Evolutionary conservation across 2,797 vertebrate genomes (phyloP).

Genomic region (Danio jaintianensis): DNA sequence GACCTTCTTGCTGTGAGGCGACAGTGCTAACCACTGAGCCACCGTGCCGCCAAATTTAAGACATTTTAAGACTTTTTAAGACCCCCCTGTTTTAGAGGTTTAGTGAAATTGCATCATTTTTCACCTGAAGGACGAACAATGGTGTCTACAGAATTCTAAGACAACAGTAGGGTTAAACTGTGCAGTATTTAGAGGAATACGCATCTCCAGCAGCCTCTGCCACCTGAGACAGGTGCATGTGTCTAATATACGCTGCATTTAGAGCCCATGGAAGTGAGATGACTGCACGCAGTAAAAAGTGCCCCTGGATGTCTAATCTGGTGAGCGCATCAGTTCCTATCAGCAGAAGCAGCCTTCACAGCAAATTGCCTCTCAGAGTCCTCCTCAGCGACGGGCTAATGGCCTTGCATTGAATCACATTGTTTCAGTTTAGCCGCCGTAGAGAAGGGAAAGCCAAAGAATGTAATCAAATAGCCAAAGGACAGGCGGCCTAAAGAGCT

Average conservation of each 20-base stretch:
- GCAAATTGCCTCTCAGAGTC: constrained; percentile 68
- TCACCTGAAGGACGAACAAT: too few species aligned
- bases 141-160: too few species aligned
- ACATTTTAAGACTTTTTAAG: too few species aligned
- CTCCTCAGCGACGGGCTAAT: constrained; percentile 58
- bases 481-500: constrained; percentile 56
- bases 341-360: constrained; percentile 70
- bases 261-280: constrained; percentile 14
- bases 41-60: too few species aligned
- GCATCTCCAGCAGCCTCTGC: background rate
- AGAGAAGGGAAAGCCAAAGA: constrained; percentile 54
- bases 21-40: too few species aligned
- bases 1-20: too few species aligned
- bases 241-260: constrained; percentile 18
- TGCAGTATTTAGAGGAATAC: background rate
- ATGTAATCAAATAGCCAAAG: constrained; percentile 60
- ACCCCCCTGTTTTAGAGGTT: too few species aligned
- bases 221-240: constrained; percentile 11
- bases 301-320: constrained; percentile 60
- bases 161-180: too few species aligned
- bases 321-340: constrained; percentile 63
- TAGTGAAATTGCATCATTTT: too few species aligned
- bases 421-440: constrained; percentile 59
- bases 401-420: constrained; percentile 59
- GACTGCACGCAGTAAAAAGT: constrained; percentile 48